Base-by-base conservation (phyloP, 2,797 vertebrate species). In the Danio albolineatus region DNA sequence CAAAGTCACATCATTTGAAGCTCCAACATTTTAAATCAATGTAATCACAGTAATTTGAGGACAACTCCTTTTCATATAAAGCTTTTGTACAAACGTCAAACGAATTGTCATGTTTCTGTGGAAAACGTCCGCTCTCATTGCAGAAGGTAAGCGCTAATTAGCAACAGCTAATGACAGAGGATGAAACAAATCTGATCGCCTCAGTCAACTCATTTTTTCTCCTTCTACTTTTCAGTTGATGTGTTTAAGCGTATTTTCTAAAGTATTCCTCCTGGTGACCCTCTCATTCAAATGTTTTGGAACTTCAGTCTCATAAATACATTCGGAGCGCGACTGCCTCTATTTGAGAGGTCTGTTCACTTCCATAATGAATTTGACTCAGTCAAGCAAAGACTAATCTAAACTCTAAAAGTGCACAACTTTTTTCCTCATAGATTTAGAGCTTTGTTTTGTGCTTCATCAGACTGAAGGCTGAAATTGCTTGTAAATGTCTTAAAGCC, bases 401-500 rank as follows among this genome's bases (percentile, higher is more conserved):
- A 60, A 78, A 78, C 54, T 59, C 41, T 74, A 28, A 73, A 59
- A 56, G 51, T 48, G 51, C 43, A 59, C 13, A 48, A 49, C 60
- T 57, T 80, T 57, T 65, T 28, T 28, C 28, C 17, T 41, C 13
- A 53, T 48, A 53, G 70, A 59, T 78, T 78, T 71, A 73, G 62
- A 53, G 21, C 36, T 62, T 51, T 84, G 71, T 73, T 74, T 59
- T 48, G 28, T 60, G 74, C 10, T 67, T 80, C 67, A 62, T 61
- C 62, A 74, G 36, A 70, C 28, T 78, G 56, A 77, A 81, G 62
- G 54, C 57, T 61, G 57, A 74, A 78, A 73, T 77, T 48, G 56
- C 61, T 66, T 46, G 74, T 66, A 64, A 81, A 72, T 64, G 73
- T 62, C 70, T 38, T 51, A 81, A 84, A 81, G 62, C 60, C 16